Evolutionary conservation across 1,140 invertebrate species (phyloP), one percentile per base, ranked within the genome.

Genomic region (Drosophila willistoni): DNA sequence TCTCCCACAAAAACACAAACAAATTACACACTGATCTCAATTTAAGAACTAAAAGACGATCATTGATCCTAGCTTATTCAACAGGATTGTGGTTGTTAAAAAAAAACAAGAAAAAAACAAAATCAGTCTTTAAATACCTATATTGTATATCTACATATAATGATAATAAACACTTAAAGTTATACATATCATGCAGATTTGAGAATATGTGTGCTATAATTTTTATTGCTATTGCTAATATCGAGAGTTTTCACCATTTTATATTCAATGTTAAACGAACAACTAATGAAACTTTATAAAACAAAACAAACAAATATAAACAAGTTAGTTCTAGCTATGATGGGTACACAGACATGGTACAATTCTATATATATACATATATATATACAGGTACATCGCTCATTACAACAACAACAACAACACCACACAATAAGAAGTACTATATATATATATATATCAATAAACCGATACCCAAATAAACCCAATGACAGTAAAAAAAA

Each of bases 191-290:
- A 75, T 75, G 57, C 55, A 68, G 73, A 75, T 75, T 68, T 75
- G 64, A n/a, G 57, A 54, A 75, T 59, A 65, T 73, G 75, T 75
- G 74, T 75, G 44, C 73, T 75, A 66, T 75, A 75, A 75, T 39
- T 39, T n/a, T 22, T 29, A 75, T 67, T 77, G 63, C 69, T 77
- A 67, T 55, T 54, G 62, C 55, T 55, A 77, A 67, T 69, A 63
- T 64, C 56, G 39, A 59, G 29, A 34, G 56, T 59, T 59, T 59
- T 59, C 56, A 59, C 56, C 56, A 59, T 77, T 77, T 77, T 77
- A 77, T 77, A 77, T 76, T 76, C 77, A 73, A 77, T 77, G 73
- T 77, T 77, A 70, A 60, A 77, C 68, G 66, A 77, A 73, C 13
- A 77, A 67, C 66, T 77, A 70, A 77, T 77, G 69, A 73, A 64